Conservation (phyloP, 2,888 invertebrate species). For the Marronus borbonicus region DNA sequence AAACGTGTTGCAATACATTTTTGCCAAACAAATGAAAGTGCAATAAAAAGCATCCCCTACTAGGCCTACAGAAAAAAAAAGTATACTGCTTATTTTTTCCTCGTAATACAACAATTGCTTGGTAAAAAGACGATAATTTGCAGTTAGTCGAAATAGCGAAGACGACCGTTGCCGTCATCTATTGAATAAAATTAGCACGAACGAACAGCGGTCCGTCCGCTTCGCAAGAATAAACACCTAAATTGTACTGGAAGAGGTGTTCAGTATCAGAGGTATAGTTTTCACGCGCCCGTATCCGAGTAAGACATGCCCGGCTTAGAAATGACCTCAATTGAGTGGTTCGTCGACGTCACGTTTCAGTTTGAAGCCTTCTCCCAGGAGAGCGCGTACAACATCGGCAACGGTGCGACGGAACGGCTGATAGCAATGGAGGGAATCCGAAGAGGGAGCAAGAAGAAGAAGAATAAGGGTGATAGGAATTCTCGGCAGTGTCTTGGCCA, state of each 20-base stretch:
- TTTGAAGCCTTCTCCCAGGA: conserved; percentile 64
- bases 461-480: conserved; percentile 57
- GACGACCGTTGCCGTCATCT: conserved; percentile 15
- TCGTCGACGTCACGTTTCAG: conserved; percentile 65
- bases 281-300: conserved; percentile 58
- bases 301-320: conserved; percentile 66
- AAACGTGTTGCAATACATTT: too few species aligned
- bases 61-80: too few species aligned
- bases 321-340: conserved; percentile 66
- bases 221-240: conserved; percentile 54
- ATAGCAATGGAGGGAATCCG: conserved; percentile 50
- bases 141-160: conserved; percentile 25
- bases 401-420: conserved; percentile 8
- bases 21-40: too few species aligned
- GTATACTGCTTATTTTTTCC: not conserved
- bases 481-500: conserved; percentile 53
- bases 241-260: conserved; percentile 55
- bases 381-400: conserved; percentile 59
- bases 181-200: conserved; percentile 45
- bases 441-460: not conserved
- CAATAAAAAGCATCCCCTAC: too few species aligned
- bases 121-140: conserved; percentile 20
- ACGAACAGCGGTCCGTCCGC: conserved; percentile 27
- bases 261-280: conserved; percentile 56
- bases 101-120: not conserved